Evolutionary conservation across 2,797 vertebrate genomes (phyloP), one percentile per base, ranked within the genome.

Genomic region (Ibycter americanus): DNA sequence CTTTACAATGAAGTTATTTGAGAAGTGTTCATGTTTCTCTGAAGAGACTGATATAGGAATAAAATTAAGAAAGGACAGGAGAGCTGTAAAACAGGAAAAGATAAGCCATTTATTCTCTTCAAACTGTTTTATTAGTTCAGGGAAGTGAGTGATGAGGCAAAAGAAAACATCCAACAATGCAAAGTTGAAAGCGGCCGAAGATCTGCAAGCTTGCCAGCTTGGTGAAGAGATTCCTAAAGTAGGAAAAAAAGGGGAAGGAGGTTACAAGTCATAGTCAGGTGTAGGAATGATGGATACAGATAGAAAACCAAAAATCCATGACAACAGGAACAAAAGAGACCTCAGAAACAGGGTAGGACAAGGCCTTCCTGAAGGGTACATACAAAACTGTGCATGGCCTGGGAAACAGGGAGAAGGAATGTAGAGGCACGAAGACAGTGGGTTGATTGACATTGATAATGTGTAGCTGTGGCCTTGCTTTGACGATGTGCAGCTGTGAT

Each of bases 51-150:
- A 51, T 85, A 67, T 71, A 70, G 36, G 29, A 92, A 91, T 58
- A 34, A 94, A 87, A 52, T 87, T 8, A 85, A 26, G 77, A 68
- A 93, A 83, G 15, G 27, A 83, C 31, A 54, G 18, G 20, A 76
- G 26, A 76, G 9, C n/a, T 68, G 32, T 65, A 61, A 87, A 71
- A 68, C 4, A 8, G 31, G 16, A 87, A 78, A 83, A 85, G 56
- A 67, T 59, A 68, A 87, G 8, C 10, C 27, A 68, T 87, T 93
- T 87, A 34, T 78, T 91, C n/a, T 78, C 54, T 84, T 93, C 14
- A 68, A 55, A 63, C 8, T 54, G 6, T 49, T 89, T 87, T 79
- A 85, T 12, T 68, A 65, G 44, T 85, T 94, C 54, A 58, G 27
- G 20, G n/a, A 78, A 83, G 20, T 55, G 36, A 70, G 26, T 40